phyloP scores from a whole-genome alignment of 2,113 vertebrate genomes.

The Ammodytes dubius region DNA sequence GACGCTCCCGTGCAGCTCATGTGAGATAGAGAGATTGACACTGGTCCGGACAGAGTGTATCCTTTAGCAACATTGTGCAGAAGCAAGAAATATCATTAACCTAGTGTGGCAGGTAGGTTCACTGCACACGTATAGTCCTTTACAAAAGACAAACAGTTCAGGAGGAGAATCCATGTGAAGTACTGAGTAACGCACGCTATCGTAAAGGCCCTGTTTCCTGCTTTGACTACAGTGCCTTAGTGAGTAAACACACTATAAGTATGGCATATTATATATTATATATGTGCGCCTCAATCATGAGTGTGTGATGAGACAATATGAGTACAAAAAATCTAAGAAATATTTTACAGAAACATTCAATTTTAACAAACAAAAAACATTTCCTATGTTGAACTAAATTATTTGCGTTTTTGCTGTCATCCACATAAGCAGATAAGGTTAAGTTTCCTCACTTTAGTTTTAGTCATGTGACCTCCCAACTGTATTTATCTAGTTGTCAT shows the following conservation, averaged over 20 bases:
- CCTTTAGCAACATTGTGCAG: constrained; percentile 78
- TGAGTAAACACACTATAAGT: constrained; percentile 70
- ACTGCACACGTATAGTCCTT: constrained; percentile 36
- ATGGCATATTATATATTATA: neutral
- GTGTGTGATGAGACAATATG: neutral
- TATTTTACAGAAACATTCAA: neutral
- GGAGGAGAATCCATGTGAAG: constrained; percentile 95
- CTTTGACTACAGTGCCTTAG: constrained; percentile 97
- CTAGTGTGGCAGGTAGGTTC: neutral
- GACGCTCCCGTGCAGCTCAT: constrained; percentile 95
- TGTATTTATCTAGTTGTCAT: neutral
- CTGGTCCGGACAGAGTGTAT: constrained; percentile 96
- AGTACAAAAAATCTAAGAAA: neutral
- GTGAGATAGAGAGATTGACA: constrained; percentile 91
- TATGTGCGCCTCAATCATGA: neutral
- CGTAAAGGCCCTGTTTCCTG: constrained; percentile 95
- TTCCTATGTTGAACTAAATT: neutral
- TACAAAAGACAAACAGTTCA: constrained; percentile 85
- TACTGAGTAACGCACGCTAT: constrained; percentile 93
- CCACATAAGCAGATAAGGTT: neutral
- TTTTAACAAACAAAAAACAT: neutral
- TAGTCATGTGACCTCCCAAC: too few relatives aligned
- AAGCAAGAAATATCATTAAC: constrained; percentile 2
- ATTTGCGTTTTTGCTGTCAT: neutral
- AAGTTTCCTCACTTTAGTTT: too few relatives aligned